A percentile compares a stretch with the other conserved stretches of the same genome.
Evolutionary conservation across 2,113 vertebrate species (phyloP).

Genomic region (Campylomormyrus numenius): DNA sequence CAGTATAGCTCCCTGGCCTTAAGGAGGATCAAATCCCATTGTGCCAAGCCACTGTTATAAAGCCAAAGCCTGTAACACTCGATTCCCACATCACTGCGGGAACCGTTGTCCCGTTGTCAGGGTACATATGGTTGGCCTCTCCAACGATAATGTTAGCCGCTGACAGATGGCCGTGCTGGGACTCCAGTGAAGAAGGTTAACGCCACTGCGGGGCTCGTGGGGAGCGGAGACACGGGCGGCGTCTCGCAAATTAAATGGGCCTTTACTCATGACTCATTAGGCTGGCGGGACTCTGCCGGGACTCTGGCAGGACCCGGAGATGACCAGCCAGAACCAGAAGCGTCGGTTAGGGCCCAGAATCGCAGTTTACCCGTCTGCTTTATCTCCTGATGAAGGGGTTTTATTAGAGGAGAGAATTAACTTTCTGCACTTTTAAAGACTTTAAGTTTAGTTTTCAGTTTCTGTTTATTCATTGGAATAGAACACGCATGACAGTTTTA

Average conservation of each 20-base stretch:
- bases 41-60: background rate
- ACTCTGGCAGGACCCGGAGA: background rate
- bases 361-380: background rate
- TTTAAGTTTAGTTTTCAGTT: background rate
- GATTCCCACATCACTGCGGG: slow-evolving; percentile 21
- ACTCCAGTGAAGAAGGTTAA: slow-evolving; percentile 14
- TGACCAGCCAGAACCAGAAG: background rate
- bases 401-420: background rate
- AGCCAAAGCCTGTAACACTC: slow-evolving; percentile 3
- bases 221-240: background rate
- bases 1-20: background rate
- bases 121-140: slow-evolving; percentile 38
- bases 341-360: background rate
- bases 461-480: background rate
- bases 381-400: background rate
- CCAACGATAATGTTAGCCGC: slow-evolving; percentile 34
- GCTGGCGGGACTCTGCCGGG: background rate
- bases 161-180: slow-evolving; percentile 27
- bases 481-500: background rate
- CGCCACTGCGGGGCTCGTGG: background rate
- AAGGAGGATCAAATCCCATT: background rate
- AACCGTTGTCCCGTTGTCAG: slow-evolving; percentile 26
- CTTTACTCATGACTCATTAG: slow-evolving; percentile 6
- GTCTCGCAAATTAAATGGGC: background rate
- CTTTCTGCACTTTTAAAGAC: background rate